Base-by-base conservation (phyloP, 2,888 invertebrate genomes). In the Phyllotreta cruciferae region DNA sequence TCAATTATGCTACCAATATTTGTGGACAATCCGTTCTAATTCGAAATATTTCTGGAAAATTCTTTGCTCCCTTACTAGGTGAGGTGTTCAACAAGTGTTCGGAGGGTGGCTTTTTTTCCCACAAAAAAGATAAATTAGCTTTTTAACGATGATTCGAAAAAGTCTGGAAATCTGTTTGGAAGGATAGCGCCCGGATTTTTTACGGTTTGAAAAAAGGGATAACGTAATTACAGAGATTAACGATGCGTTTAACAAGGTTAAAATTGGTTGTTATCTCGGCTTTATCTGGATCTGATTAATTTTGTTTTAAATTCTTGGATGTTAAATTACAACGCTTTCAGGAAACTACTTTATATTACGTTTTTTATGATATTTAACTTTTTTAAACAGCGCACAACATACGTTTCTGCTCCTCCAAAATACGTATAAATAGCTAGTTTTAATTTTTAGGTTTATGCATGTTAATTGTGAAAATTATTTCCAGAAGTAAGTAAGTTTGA, bases 51-150 rank as follows among this genome's bases (percentile, higher is more conserved):
- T 24, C 24, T 35, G 37, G 10, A 60, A 44, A 45, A 45, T 64
- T 56, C 57, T 60, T 62, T 60, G 62, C 45, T 24, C 60, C 35
- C 42, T n/a, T 52, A 64, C 64, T 64, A 64, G 24, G n/a, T 36
- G 45, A 63, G 37, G 9, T 41, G 47, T 63, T 72, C 77, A 77
- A 77, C 77, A 77, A 75, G 77, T 67, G 70, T 62, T 64, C 67
- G 63, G 45, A 66, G 69, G 70, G 71, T 60, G 65, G 63, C 9
- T 14, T 69, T 72, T 73, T 70, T 70, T 69, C 53, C 60, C 57
- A 66, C 24, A 24, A 24, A 24, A 68, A 71, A 74, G 74, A 74
- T 72, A 70, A 74, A 74, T 74, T 71, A 67, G 63, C 63, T 62
- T 67, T 69, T 71, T 64, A 69, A 68, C 69, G 60, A 62, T 61